Evolutionary conservation across 2,113 vertebrate species (phyloP).

Genomic region (Paratilapia polleni): DNA sequence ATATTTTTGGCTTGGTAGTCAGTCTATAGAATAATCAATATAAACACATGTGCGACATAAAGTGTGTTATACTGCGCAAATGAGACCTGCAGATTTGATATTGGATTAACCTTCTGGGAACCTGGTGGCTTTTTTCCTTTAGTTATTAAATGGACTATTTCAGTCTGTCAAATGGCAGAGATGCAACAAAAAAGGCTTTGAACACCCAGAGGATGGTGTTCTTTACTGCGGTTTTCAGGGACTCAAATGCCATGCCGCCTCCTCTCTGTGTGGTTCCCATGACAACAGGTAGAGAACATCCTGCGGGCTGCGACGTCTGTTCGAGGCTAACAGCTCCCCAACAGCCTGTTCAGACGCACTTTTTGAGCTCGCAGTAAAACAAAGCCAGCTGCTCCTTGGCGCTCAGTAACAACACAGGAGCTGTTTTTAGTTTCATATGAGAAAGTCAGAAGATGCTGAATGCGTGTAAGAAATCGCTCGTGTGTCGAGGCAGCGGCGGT

Average conservation of each 20-base stretch:
- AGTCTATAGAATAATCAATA: not conserved
- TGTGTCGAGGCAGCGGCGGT: not conserved
- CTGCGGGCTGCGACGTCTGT: constrained; percentile 5
- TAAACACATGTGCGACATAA: not conserved
- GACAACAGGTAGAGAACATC: constrained; percentile 11
- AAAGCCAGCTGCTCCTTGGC: constrained; percentile 6
- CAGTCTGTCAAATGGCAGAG: not conserved
- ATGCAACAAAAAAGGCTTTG: not conserved
- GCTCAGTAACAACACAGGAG: not conserved
- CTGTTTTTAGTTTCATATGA: not conserved
- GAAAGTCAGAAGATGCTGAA: not conserved
- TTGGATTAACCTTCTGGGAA: not conserved
- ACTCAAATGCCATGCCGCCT: not conserved
- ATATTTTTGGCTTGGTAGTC: not conserved
- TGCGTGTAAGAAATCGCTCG: not conserved
- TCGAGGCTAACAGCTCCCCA: not conserved
- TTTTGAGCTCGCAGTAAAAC: constrained; percentile 6
- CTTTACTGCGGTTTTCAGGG: not conserved
- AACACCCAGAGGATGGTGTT: not conserved
- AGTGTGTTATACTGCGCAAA: not conserved
- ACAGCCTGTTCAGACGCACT: not conserved
- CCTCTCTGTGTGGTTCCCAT: constrained; percentile 8
- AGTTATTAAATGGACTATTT: not conserved
- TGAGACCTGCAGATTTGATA: not conserved
- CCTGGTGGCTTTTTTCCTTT: not conserved